phyloP scores from a whole-genome alignment of 1,140 invertebrate species.

The Drosophila ercepeae region DNA sequence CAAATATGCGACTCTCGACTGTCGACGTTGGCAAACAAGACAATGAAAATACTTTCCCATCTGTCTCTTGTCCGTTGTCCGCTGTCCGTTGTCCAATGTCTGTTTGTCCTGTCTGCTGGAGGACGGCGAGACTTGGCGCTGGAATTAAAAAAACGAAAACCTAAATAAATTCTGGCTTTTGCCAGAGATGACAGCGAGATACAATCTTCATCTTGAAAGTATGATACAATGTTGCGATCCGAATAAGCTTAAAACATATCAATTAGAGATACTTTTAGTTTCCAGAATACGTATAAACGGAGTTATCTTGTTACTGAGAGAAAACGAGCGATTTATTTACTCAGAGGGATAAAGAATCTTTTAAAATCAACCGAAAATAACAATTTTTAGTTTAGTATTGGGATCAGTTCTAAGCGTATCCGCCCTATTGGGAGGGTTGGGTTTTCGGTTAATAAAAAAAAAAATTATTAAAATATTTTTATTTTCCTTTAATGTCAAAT shows the following conservation, averaged over 20 bases:
- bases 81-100: neutral
- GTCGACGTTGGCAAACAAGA: slow-evolving; percentile 71
- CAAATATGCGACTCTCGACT: slow-evolving; percentile 72
- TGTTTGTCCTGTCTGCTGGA: slow-evolving; percentile 39
- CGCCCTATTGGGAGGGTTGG: too few species aligned
- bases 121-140: slow-evolving; percentile 40
- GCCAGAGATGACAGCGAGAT: neutral
- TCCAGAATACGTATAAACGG: too few species aligned
- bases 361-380: too few species aligned
- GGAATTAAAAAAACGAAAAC: slow-evolving; percentile 60
- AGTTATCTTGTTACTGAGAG: too few species aligned
- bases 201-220: neutral
- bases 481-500: too few species aligned
- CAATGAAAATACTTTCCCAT: slow-evolving; percentile 76
- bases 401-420: too few species aligned
- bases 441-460: too few species aligned
- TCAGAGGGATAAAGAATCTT: too few species aligned
- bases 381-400: too few species aligned
- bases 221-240: neutral
- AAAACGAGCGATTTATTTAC: too few species aligned
- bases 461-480: too few species aligned
- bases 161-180: slow-evolving; percentile 52
- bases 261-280: neutral
- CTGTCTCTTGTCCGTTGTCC: slow-evolving; percentile 31
- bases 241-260: neutral